phyloP scores from a whole-genome alignment of 2,888 invertebrate genomes.

The Unio delphinus region DNA sequence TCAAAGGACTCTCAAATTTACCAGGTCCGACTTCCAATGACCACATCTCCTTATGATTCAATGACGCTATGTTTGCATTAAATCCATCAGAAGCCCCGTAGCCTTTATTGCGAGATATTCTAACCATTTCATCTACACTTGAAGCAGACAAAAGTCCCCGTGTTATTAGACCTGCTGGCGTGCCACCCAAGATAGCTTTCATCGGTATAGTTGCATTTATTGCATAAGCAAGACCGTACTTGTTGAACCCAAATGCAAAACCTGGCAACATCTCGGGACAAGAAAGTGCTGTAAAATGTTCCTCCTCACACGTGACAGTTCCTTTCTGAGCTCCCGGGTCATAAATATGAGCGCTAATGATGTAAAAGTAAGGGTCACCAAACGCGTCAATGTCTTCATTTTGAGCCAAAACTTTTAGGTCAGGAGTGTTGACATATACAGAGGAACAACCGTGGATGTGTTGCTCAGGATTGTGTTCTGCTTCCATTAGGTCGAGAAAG shows the following conservation, averaged over 20 bases:
- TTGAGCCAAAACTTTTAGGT: slow-evolving; percentile 10
- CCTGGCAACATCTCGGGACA: slow-evolving; percentile 21
- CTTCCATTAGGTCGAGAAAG: slow-evolving; percentile 1
- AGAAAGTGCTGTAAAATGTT: slow-evolving; percentile 29
- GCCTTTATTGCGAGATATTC: neutral
- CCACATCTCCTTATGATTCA: slow-evolving; percentile 2
- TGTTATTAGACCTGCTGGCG: neutral
- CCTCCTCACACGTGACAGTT: neutral
- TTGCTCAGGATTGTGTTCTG: neutral
- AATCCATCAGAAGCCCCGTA: slow-evolving; percentile 1
- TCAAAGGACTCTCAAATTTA: neutral
- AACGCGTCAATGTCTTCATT: slow-evolving; percentile 34
- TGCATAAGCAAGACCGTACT: slow-evolving; percentile 1
- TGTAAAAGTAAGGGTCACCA: slow-evolving; percentile 25
- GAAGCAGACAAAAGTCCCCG: neutral
- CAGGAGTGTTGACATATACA: slow-evolving; percentile 24
- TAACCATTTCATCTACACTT: neutral
- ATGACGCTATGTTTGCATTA: neutral
- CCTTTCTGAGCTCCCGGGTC: neutral
- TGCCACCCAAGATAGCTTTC: neutral
- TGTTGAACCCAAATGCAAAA: slow-evolving; percentile 12
- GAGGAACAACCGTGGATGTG: slow-evolving; percentile 28
- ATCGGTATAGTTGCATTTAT: neutral
- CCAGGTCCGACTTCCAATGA: slow-evolving; percentile 3
- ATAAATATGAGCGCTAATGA: slow-evolving; percentile 21